These are phyloP conservation scores for Bos taurus DNA, from an alignment of 2,113 vertebrate genomes.

Conservation along the genomic window ARS-UCD2.0 NC_037334.1:105012501-105013000, in stretches of 20 bases:
- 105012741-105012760: not conserved
- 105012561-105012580: not conserved
- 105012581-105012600: no score
- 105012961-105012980: conserved; percentile 79
- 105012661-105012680: not conserved
- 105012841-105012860: not conserved
- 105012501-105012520: not conserved
- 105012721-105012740: not conserved
- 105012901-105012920: conserved; percentile 71
- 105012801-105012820: not conserved
- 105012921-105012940: conserved; percentile 72
- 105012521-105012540: not conserved
- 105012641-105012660: not conserved
- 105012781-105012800: not conserved
- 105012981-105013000: conserved; percentile 83
- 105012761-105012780: not conserved
- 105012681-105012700: not conserved
- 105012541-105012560: not conserved
- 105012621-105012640: not conserved
- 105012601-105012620: not conserved
- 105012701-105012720: not conserved
- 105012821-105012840: not conserved
- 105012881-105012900: conserved; percentile 73
- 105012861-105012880: conserved; percentile 56
- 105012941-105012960: conserved; percentile 80